These are phyloP conservation scores for Nasua narica DNA, from an alignment of 2,797 vertebrate species.

Conservation along the genomic window DNA sequence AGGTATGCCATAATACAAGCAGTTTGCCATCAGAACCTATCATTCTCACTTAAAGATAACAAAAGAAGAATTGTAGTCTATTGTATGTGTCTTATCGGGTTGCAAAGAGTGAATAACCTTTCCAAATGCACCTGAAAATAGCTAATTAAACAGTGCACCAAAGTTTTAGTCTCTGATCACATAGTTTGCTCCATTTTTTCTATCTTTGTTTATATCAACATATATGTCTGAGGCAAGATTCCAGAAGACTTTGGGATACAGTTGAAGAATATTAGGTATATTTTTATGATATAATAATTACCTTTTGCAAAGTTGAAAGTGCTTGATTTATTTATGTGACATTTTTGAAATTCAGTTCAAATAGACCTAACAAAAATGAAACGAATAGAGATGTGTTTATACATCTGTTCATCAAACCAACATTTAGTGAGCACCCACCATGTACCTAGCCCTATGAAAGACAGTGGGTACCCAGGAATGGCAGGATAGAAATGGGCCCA, in stretches of 20 bases:
- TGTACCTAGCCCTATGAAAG: neutral
- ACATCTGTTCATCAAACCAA: neutral
- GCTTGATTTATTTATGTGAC: neutral
- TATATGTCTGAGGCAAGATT: neutral
- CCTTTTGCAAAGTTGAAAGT: neutral
- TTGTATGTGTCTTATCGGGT: slow-evolving; percentile 3
- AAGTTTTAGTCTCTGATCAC: neutral
- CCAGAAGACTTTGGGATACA: neutral
- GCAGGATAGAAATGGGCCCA: neutral
- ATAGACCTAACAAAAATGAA: neutral
- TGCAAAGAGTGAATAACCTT: slow-evolving; percentile 48
- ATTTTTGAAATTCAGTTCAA: slow-evolving; percentile 1
- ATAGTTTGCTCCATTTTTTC: neutral
- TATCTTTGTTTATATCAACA: neutral
- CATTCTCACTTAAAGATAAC: slow-evolving; percentile 51
- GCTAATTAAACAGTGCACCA: slow-evolving; percentile 35
- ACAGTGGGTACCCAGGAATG: neutral
- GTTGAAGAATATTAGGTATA: neutral
- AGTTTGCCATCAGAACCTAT: slow-evolving; percentile 33
- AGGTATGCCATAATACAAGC: neutral
- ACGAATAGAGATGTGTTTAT: neutral
- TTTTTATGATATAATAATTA: slow-evolving; percentile 12
- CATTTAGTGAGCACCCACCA: neutral
- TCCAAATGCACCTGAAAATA: slow-evolving; percentile 68
- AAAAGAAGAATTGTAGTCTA: slow-evolving; percentile 25